These are phyloP conservation scores for Microcebus griseorufus DNA, from an alignment of 2,113 vertebrate species.

Conservation along the genomic window DNA sequence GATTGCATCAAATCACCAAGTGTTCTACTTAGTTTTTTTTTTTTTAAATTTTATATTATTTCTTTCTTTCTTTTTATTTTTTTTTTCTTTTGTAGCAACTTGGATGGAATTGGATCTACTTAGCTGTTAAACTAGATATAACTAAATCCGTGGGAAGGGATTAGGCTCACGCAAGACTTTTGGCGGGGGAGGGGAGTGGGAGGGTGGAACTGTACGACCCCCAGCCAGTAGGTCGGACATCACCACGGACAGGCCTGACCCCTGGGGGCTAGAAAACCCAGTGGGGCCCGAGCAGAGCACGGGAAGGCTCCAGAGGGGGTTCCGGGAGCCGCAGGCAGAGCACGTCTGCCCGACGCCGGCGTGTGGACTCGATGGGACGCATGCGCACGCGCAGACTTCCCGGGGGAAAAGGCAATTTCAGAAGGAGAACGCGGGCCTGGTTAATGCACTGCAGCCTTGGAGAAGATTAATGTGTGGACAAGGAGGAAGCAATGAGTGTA, in stretches of 20 bases:
- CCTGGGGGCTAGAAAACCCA: not conserved
- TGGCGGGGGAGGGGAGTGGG: not conserved
- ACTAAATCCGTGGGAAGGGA: not conserved
- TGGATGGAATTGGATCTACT: not conserved
- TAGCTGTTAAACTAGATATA: not conserved
- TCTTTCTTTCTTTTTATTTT: too few species aligned
- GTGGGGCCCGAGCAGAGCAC: accelerated
- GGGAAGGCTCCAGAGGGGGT: not conserved
- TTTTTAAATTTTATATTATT: too few species aligned
- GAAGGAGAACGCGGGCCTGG: not conserved
- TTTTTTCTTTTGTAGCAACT: too few species aligned
- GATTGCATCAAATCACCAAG: not conserved
- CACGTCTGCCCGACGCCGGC: accelerated
- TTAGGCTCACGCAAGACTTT: not conserved
- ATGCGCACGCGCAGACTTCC: not conserved
- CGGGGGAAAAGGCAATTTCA: not conserved
- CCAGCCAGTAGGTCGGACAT: not conserved
- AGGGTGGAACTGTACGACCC: accelerated
- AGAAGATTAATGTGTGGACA: conserved; percentile 67
- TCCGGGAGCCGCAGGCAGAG: not conserved
- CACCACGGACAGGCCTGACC: not conserved
- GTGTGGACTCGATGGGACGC: accelerated
- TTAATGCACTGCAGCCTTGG: not conserved
- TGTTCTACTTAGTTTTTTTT: not conserved
- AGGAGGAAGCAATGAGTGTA: conserved; percentile 25